These are phyloP conservation scores for Drosophila aff. DNA, from an alignment of 1,140 invertebrate genomes.

Conservation along the genomic window DNA sequence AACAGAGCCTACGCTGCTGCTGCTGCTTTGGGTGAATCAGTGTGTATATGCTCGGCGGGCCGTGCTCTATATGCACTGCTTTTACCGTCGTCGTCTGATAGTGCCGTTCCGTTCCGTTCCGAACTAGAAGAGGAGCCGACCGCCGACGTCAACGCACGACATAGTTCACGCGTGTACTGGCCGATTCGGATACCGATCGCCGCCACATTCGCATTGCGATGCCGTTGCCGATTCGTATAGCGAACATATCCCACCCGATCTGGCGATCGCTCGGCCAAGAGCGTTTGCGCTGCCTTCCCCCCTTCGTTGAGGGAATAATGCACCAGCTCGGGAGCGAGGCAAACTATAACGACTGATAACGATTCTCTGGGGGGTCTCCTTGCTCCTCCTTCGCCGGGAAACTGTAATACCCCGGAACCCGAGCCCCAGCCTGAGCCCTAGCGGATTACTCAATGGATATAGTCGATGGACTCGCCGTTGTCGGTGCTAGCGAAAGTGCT, in stretches of 20 bases:
- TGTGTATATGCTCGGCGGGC: constrained; percentile 23
- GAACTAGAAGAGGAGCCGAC: constrained; percentile 47
- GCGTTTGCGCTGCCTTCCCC: neutral
- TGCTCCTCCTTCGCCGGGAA: constrained; percentile 5
- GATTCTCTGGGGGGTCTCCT: constrained; percentile 26
- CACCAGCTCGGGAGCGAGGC: neutral
- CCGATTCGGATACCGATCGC: constrained; percentile 46
- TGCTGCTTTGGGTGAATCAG: constrained; percentile 22
- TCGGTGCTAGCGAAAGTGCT: constrained; percentile 66
- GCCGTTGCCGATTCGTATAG: constrained; percentile 13
- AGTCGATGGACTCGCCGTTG: constrained; percentile 11
- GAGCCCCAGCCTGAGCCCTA: constrained; percentile 5
- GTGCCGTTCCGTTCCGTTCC: constrained; percentile 46
- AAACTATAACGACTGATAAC: constrained; percentile 67
- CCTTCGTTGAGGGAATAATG: neutral
- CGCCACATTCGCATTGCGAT: constrained; percentile 6
- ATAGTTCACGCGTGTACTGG: constrained; percentile 80
- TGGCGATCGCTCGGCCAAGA: constrained; percentile 11
- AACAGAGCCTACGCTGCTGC: constrained; percentile 9
- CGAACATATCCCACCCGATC: constrained; percentile 31
- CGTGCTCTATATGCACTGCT: constrained; percentile 32
- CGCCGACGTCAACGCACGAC: constrained; percentile 74
- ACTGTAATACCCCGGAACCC: constrained; percentile 12
- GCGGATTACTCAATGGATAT: constrained; percentile 66
- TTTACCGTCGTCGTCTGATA: constrained; percentile 46